Conservation (phyloP, 2,888 invertebrate species). For the Tricholauxania praeusta region DNA sequence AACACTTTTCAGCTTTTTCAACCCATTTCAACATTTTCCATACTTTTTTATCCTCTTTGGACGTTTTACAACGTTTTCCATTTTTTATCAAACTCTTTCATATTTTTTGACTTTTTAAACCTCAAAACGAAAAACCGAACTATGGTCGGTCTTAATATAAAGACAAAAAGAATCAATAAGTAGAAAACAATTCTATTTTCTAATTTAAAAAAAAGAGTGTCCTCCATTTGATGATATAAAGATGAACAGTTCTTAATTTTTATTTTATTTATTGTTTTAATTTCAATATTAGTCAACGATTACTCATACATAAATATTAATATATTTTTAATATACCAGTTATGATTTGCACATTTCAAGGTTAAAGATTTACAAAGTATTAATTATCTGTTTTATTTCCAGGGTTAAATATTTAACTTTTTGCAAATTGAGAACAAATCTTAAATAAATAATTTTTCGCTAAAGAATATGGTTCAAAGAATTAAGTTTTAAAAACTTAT, state of each 20-base stretch:
- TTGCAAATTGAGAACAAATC: background rate
- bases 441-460: constrained; percentile 8
- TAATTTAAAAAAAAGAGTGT: no score
- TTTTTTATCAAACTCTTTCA: no score
- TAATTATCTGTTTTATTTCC: constrained; percentile 15
- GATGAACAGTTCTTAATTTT: background rate
- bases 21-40: no score
- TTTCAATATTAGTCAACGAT: constrained; percentile 30
- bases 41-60: no score
- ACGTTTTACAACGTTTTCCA: no score
- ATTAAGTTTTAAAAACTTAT: constrained; percentile 1
- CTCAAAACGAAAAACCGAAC: no score
- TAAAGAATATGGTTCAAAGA: constrained; percentile 3
- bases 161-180: no score
- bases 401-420: constrained; percentile 6
- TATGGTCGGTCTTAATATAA: no score
- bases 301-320: constrained; percentile 17
- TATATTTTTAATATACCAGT: constrained; percentile 27
- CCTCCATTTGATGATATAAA: no score
- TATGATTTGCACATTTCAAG: constrained; percentile 20
- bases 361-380: constrained; percentile 19
- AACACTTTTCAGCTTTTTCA: no score
- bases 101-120: no score
- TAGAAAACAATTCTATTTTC: no score
- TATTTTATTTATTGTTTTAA: constrained; percentile 13